Conservation (phyloP, 2,888 invertebrate species). For the Sarcophaga caerulescens region DNA sequence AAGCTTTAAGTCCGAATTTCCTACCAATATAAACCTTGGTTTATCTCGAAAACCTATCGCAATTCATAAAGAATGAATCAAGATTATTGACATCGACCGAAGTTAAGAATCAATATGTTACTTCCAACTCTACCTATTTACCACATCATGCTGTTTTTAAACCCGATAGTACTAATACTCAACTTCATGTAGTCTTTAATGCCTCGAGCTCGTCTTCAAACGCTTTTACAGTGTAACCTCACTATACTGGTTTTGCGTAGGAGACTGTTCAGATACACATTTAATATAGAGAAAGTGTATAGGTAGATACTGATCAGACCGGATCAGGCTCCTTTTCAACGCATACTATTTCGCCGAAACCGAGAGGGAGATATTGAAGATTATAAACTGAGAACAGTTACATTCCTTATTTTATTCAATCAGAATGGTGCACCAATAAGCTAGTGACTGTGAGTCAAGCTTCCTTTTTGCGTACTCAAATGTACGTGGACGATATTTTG, state of each 20-base stretch:
- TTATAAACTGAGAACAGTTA: too few relatives aligned
- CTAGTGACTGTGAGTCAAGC: slow-evolving; percentile 10
- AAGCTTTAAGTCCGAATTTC: too few relatives aligned
- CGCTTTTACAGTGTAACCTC: slow-evolving; percentile 32
- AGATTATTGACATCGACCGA: too few relatives aligned
- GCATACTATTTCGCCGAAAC: background rate
- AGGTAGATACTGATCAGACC: slow-evolving; percentile 38
- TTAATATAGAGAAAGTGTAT: slow-evolving; percentile 28
- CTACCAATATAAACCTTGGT: too few relatives aligned
- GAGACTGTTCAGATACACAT: slow-evolving; percentile 31
- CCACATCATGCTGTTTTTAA: background rate
- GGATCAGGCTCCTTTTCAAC: slow-evolving; percentile 21
- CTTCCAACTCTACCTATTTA: slow-evolving; percentile 13
- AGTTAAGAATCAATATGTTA: too few relatives aligned
- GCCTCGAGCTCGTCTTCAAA: slow-evolving; percentile 9
- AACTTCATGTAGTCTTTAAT: too few relatives aligned
- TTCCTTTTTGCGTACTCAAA: too few relatives aligned
- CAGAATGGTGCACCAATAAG: background rate
- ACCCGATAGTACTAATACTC: too few relatives aligned
- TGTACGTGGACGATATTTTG: too few relatives aligned
- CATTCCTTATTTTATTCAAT: background rate
- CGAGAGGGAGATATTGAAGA: too few relatives aligned
- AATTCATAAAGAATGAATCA: too few relatives aligned
- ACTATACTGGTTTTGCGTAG: slow-evolving; percentile 18
- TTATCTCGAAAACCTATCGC: too few relatives aligned